These are phyloP conservation scores for Colinus virginianus DNA, from an alignment of 2,113 vertebrate genomes.

Conservation along the genomic window DNA sequence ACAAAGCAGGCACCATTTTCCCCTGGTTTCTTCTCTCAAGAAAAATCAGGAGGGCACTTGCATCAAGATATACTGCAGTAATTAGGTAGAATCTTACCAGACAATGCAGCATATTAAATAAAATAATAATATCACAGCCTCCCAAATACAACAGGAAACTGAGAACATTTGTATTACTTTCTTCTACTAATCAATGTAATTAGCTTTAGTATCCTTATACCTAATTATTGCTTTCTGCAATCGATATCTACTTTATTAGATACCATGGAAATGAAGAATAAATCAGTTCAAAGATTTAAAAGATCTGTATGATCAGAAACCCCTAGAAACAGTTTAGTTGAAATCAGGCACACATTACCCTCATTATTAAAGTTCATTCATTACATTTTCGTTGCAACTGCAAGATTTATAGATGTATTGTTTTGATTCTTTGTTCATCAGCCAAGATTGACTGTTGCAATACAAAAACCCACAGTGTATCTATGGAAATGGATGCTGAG, in stretches of 20 bases:
- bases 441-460: background rate
- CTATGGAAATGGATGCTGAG: background rate
- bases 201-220: conserved; percentile 30
- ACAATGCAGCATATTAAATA: background rate
- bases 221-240: conserved; percentile 55
- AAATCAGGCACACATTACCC: background rate
- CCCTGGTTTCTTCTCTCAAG: background rate
- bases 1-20: background rate
- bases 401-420: background rate
- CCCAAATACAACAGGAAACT: conserved; percentile 16
- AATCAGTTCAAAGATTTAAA: background rate
- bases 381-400: background rate
- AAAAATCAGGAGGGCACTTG: background rate
- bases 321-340: background rate
- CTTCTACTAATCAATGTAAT: conserved; percentile 56
- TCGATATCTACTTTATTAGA: conserved; percentile 58
- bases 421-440: background rate
- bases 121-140: conserved; percentile 10
- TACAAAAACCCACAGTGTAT: background rate
- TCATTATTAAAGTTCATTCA: conserved; percentile 6
- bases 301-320: background rate
- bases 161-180: conserved; percentile 17
- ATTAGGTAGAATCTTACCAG: conserved; percentile 4
- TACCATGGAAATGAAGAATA: conserved; percentile 32
- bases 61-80: background rate